Evolutionary conservation across 2,888 invertebrate species (phyloP).

Genomic region (Mongoloraphidia duomilia): DNA sequence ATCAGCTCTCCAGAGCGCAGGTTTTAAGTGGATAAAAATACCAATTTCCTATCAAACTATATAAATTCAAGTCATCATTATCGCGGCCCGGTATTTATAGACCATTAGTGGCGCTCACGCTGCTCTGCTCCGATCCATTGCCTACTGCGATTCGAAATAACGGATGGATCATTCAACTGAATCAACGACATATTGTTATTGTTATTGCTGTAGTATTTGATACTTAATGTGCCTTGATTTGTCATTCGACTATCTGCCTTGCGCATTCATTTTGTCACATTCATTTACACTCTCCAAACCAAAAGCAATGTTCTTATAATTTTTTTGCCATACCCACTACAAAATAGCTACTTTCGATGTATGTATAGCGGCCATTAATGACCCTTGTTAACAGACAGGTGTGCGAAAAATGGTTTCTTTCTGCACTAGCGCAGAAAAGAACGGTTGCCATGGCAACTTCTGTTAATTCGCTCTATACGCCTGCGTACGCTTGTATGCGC

Average conservation of each 20-base stretch:
- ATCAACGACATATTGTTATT: neutral
- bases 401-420: neutral
- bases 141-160: neutral
- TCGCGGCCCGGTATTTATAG: slow-evolving; percentile 11
- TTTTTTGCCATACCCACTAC: too few relatives aligned
- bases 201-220: too few relatives aligned
- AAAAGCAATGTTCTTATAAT: too few relatives aligned
- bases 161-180: neutral
- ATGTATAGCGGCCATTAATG: too few relatives aligned
- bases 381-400: too few relatives aligned
- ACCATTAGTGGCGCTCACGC: slow-evolving; percentile 8
- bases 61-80: slow-evolving; percentile 13
- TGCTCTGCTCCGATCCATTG: neutral
- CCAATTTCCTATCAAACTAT: slow-evolving; percentile 14
- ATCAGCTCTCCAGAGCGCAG: neutral
- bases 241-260: too few relatives aligned
- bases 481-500: too few relatives aligned
- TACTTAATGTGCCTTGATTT: too few relatives aligned
- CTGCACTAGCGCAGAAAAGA: neutral
- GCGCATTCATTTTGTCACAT: too few relatives aligned
- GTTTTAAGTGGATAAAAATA: slow-evolving; percentile 13
- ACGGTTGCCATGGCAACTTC: neutral
- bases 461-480: too few relatives aligned
- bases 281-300: too few relatives aligned
- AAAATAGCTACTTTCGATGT: too few relatives aligned